Evolutionary conservation across 1,140 invertebrate genomes (phyloP), one percentile per base, ranked within the genome.

Genomic region (Eriocheir sinensis): DNA sequence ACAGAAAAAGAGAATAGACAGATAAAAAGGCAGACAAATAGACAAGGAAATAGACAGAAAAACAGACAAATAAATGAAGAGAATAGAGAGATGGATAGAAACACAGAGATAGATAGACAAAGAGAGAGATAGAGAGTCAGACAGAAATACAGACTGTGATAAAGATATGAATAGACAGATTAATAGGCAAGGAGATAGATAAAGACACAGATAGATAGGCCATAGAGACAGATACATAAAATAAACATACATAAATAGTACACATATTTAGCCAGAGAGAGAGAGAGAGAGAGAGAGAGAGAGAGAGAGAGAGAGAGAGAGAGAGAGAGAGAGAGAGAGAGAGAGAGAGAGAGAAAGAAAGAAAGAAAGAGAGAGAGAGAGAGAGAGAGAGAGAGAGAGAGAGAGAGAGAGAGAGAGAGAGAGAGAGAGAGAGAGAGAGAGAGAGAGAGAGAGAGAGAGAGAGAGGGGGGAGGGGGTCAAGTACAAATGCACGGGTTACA

Each of bases 1-100:
- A 32, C 3, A 88, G n/a, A 0, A 30, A 79, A 30, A 17, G 32
- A 17, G 15, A 89, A 89, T 41, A 30, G 0, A 8, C 36, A 40
- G 17, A 89, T 86, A 48, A 44, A 48, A 30, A 89, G 34, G 53
- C 60, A 90, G 34, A 90, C 32, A 90, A 8, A 90, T 48, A 90
- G n/a, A 90, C 34, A n/a, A n/a, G 30, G 27, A 53, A 32, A 53
- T n/a, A 53, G 32, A 53, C 34, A 53, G 6, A 53, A 0, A 53
- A 15, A 53, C 53, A 53, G 27, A 90, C n/a, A n/a, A n/a, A n/a
- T n/a, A n/a, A n/a, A n/a, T n/a, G n/a, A n/a, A n/a, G n/a, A n/a
- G n/a, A n/a, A n/a, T n/a, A n/a, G 15, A 90, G 27, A 90, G 15
- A 90, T n/a, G 17, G 12, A 27, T 4, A 4, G 15, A 86, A 6